Conservation (phyloP, 2,797 vertebrate genomes). For the Coilia nasus region DNA sequence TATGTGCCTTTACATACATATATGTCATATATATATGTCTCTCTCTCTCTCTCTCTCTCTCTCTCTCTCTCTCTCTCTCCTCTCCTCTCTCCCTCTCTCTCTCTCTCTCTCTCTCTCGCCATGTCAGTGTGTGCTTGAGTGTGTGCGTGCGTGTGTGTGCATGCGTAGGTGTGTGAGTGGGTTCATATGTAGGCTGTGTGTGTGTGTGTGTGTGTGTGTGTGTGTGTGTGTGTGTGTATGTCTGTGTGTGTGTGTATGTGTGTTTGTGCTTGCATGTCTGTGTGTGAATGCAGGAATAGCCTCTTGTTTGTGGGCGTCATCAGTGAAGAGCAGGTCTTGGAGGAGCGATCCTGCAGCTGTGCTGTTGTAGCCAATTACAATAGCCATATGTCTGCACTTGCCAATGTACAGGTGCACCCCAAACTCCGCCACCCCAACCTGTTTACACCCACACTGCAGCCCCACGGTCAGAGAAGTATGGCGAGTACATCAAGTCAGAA, state of each 20-base stretch:
- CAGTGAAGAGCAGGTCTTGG: constrained; percentile 74
- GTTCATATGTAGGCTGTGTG: neutral
- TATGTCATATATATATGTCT: no score
- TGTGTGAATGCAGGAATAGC: constrained; percentile 1
- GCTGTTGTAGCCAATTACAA: constrained; percentile 84
- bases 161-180: neutral
- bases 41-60: no score
- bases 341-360: constrained; percentile 77
- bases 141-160: neutral
- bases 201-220: constrained; percentile 14
- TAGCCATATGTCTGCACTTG: constrained; percentile 73
- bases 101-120: no score
- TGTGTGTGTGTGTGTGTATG: neutral
- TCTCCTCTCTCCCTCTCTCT: no score
- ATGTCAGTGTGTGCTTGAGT: neutral
- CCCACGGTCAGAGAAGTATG: constrained; percentile 33
- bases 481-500: neutral
- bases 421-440: constrained; percentile 55
- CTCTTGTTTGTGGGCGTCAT: constrained; percentile 70
- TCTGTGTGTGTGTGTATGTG: neutral
- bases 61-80: no score
- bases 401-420: constrained; percentile 50
- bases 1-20: no score
- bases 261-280: neutral
- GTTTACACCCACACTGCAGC: constrained; percentile 35